Evolutionary conservation across 2,113 vertebrate species (phyloP).

Genomic region (Delphinapterus leucas): DNA sequence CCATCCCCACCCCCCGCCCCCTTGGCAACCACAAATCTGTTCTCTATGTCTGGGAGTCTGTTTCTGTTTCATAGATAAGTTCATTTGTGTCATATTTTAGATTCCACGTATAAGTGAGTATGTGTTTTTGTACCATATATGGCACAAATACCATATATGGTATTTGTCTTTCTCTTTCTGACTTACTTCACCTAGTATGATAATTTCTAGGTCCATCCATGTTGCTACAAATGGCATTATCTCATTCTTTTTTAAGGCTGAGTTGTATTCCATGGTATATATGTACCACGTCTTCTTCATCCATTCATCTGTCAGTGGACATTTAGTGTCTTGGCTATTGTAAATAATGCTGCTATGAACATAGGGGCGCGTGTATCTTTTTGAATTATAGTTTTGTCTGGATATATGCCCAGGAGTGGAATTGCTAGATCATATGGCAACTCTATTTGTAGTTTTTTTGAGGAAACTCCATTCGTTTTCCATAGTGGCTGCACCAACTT

Average conservation of each 20-base stretch:
- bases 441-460: not conserved
- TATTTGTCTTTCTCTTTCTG: not conserved
- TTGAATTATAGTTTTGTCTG: not conserved
- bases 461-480: not conserved
- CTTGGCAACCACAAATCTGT: not conserved
- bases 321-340: not conserved
- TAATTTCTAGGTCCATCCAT: not conserved
- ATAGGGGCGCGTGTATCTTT: not conserved
- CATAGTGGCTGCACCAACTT: not conserved
- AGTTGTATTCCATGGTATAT: not conserved
- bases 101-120: not conserved
- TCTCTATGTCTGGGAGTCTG: not conserved
- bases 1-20: not conserved
- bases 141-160: too few species aligned
- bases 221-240: not conserved
- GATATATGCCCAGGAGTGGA: not conserved
- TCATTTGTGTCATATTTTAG: not conserved
- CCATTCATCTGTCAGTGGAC: not conserved
- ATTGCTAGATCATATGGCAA: not conserved
- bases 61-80: not conserved
- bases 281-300: not conserved
- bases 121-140: too few species aligned
- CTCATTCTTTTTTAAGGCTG: not conserved
- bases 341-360: not conserved
- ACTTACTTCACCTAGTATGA: not conserved